Conservation (phyloP, 2,797 vertebrate genomes). For the Oreonectes daqikongensis region DNA sequence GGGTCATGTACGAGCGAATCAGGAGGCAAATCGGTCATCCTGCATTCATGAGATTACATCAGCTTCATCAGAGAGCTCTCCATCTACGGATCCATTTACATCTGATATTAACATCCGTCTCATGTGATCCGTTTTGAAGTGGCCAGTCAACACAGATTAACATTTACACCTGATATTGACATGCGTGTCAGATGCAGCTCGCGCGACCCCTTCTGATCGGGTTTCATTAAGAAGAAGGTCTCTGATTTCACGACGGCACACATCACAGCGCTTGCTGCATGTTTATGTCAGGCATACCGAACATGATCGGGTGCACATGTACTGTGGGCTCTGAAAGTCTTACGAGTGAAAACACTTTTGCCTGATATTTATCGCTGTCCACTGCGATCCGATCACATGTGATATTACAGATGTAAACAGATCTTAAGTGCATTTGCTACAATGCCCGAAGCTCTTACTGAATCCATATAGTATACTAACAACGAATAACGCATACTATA, state of each 20-base stretch:
- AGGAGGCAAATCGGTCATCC: background rate
- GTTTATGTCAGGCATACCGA: background rate
- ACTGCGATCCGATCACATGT: background rate
- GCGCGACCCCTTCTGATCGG: background rate
- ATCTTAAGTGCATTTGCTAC: background rate
- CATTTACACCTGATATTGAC: conserved; percentile 8
- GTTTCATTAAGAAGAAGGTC: conserved; percentile 4
- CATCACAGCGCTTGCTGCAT: background rate
- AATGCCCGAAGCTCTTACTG: background rate
- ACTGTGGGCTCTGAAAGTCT: background rate
- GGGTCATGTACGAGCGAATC: conserved; percentile 8
- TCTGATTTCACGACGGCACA: background rate
- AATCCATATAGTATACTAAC: background rate
- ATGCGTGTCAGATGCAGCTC: background rate
- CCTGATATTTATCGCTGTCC: background rate
- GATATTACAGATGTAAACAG: background rate
- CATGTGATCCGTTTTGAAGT: conserved; percentile 5
- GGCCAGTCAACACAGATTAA: conserved; percentile 8
- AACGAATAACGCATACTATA: background rate
- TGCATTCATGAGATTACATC: background rate
- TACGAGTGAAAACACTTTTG: background rate
- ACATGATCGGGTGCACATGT: background rate
- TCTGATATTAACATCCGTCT: conserved; percentile 13
- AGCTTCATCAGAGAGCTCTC: background rate
- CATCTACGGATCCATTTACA: conserved; percentile 3